phyloP scores from a whole-genome alignment of 2,888 invertebrate species.

The Stomorhina lunata region DNA sequence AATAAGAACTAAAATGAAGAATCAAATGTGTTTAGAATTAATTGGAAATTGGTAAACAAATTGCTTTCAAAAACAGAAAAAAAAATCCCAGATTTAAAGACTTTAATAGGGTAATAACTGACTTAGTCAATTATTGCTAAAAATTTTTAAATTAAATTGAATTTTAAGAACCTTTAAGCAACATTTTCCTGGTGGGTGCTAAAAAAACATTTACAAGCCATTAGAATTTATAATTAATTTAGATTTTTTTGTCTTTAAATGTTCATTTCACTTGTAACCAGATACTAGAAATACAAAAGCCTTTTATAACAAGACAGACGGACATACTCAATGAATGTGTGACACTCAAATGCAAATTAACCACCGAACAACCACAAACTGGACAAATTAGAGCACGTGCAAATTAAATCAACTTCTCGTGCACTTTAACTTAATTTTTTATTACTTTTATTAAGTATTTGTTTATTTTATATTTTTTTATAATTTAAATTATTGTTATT shows the following conservation, averaged over 20 bases:
- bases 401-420: slow-evolving; percentile 59
- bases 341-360: slow-evolving; percentile 16
- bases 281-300: slow-evolving; percentile 29
- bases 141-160: neutral
- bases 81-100: neutral
- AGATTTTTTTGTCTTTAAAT: neutral
- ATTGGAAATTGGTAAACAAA: neutral
- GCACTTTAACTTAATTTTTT: slow-evolving; percentile 4
- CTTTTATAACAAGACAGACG: neutral
- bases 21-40: slow-evolving; percentile 53
- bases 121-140: neutral
- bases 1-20: neutral
- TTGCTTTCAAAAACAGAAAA: neutral
- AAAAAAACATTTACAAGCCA: slow-evolving; percentile 30
- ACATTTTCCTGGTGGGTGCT: slow-evolving; percentile 8
- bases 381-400: slow-evolving; percentile 69
- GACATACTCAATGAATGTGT: neutral
- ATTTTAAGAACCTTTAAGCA: too few relatives aligned
- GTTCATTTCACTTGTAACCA: neutral
- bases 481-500: slow-evolving; percentile 6
- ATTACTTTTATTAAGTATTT: slow-evolving; percentile 34
- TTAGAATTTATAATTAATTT: slow-evolving; percentile 61
- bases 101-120: neutral
- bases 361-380: slow-evolving; percentile 6
- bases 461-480: slow-evolving; percentile 2